Percentiles rank a stretch among this genome's conserved stretches.
These are phyloP conservation scores for Caerostris extrusa DNA, from an alignment of 1,140 invertebrate genomes.

Conservation along the genomic window DNA sequence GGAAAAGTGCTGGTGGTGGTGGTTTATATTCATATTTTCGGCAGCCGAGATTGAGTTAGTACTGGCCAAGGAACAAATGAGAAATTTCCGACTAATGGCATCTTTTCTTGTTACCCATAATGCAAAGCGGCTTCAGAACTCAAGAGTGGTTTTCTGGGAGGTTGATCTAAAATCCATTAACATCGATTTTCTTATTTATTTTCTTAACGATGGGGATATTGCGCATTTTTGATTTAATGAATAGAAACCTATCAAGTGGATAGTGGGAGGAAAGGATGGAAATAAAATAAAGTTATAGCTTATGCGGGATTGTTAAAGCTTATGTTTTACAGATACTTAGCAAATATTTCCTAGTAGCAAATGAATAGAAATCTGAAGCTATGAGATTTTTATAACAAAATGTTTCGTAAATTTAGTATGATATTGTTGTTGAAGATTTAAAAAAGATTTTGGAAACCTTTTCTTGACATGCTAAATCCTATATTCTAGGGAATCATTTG, in stretches of 20 bases:
- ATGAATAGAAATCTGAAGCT: too few relatives aligned
- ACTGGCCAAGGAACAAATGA: conserved; percentile 5
- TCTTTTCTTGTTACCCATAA: conserved; percentile 4
- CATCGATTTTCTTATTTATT: conserved; percentile 34
- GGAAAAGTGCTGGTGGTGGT: background rate
- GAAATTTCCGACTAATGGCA: background rate
- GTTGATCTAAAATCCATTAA: conserved; percentile 33
- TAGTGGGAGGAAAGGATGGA: background rate
- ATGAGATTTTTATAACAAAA: too few relatives aligned
- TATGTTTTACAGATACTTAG: too few relatives aligned
- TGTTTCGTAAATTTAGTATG: too few relatives aligned
- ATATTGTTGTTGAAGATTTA: too few relatives aligned
- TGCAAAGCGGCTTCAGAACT: background rate
- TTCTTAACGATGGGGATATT: conserved; percentile 32
- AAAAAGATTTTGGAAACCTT: too few relatives aligned
- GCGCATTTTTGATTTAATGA: conserved; percentile 37
- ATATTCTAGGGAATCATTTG: too few relatives aligned
- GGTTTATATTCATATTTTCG: conserved; percentile 28
- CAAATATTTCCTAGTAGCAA: too few relatives aligned
- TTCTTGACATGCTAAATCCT: too few relatives aligned
- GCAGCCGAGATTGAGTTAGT: conserved; percentile 16
- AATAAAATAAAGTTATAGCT: background rate
- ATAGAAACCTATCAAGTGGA: background rate
- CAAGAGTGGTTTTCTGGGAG: background rate
- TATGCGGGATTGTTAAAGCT: too few relatives aligned